phyloP scores from a whole-genome alignment of 1,140 invertebrate species.

The Drosophila elegans region DNA sequence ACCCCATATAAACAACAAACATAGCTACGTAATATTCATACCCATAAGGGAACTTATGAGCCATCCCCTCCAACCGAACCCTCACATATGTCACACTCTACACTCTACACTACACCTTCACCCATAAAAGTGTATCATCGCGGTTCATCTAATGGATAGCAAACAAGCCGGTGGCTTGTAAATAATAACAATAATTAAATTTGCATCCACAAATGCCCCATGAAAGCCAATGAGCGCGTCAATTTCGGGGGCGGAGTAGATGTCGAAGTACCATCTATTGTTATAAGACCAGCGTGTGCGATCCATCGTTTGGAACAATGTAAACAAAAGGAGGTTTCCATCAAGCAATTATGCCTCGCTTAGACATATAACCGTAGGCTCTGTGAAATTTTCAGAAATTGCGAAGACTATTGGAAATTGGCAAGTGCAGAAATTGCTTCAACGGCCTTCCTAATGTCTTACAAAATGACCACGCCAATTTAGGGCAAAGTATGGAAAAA shows the following conservation, averaged over 20 bases:
- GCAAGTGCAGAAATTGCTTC: constrained; percentile 14
- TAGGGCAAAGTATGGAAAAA: neutral
- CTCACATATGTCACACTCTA: constrained; percentile 49
- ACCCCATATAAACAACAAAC: neutral
- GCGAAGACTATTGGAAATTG: constrained; percentile 10
- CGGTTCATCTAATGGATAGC: constrained; percentile 66
- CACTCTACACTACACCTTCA: neutral
- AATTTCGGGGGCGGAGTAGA: constrained; percentile 48
- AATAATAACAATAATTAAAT: constrained; percentile 82
- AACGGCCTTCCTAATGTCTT: constrained; percentile 11
- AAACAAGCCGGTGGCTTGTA: constrained; percentile 69
- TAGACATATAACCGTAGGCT: constrained; percentile 22
- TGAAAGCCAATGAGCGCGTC: constrained; percentile 57
- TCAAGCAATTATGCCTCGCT: constrained; percentile 40
- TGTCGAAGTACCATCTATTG: constrained; percentile 53
- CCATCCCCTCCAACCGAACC: constrained; percentile 56
- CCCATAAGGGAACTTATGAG: constrained; percentile 55
- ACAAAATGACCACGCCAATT: neutral
- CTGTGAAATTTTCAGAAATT: constrained; percentile 10
- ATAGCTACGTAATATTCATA: constrained; percentile 7
- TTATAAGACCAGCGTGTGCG: constrained; percentile 40
- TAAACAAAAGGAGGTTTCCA: constrained; percentile 37
- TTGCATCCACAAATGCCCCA: constrained; percentile 75
- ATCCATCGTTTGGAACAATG: constrained; percentile 45
- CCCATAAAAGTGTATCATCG: constrained; percentile 62